Evolutionary conservation across 2,888 invertebrate species (phyloP).

Genomic region (Stratiomys singularior): DNA sequence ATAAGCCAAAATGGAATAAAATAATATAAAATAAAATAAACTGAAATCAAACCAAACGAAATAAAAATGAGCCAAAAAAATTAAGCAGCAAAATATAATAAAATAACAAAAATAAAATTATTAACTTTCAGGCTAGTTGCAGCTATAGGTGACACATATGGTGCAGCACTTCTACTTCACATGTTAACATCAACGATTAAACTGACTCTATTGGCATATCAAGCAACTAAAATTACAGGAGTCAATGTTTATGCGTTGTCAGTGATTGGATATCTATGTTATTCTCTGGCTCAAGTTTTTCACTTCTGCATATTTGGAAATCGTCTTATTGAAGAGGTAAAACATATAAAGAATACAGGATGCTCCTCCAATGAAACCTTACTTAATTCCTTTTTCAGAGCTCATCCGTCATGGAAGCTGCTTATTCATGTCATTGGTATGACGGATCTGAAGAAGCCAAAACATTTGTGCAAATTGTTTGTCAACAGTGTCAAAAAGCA

Average conservation of each 20-base stretch:
- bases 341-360: neutral
- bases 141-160: slow-evolving; percentile 85
- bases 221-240: slow-evolving; percentile 85
- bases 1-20: too few relatives aligned
- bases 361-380: neutral
- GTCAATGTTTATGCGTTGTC: slow-evolving; percentile 82
- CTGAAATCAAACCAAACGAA: too few relatives aligned
- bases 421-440: slow-evolving; percentile 91
- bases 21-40: too few relatives aligned
- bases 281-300: slow-evolving; percentile 86
- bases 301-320: slow-evolving; percentile 90
- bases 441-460: slow-evolving; percentile 91
- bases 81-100: too few relatives aligned
- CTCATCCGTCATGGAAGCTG: slow-evolving; percentile 91
- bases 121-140: slow-evolving; percentile 75
- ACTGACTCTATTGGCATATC: slow-evolving; percentile 83
- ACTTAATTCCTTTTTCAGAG: slow-evolving; percentile 69
- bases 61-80: too few relatives aligned
- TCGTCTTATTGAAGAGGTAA: slow-evolving; percentile 85
- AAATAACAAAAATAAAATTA: too few relatives aligned
- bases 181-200: slow-evolving; percentile 88
- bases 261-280: slow-evolving; percentile 81
- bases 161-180: slow-evolving; percentile 83
- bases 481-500: slow-evolving; percentile 90
- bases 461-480: slow-evolving; percentile 90